Evolutionary conservation across 2,113 vertebrate species (phyloP).

Genomic region (Syrrhaptes paradoxus): DNA sequence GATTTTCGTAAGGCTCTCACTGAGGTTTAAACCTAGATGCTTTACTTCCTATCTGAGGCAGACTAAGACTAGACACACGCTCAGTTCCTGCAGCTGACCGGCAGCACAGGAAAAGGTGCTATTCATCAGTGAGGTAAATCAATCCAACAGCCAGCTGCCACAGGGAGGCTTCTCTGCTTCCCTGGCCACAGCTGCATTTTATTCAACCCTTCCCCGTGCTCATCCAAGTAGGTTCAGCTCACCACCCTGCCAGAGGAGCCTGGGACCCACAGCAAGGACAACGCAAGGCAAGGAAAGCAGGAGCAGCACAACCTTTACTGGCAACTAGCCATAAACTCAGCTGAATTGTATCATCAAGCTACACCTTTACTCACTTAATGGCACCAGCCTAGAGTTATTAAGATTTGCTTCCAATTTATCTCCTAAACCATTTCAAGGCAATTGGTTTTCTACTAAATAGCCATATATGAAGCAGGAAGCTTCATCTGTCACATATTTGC

Average conservation of each 20-base stretch:
- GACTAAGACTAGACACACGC: background rate
- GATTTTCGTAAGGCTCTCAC: background rate
- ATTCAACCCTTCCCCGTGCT: background rate
- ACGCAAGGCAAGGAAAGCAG: background rate
- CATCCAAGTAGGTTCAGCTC: background rate
- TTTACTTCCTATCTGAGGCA: background rate
- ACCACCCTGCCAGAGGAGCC: background rate
- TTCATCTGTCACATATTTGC: background rate
- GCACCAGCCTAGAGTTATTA: background rate
- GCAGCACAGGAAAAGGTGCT: background rate
- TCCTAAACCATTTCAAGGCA: background rate
- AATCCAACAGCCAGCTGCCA: background rate
- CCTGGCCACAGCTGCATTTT: background rate
- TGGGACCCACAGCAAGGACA: background rate
- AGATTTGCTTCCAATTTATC: background rate
- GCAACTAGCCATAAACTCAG: background rate
- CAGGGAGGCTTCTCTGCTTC: fast-evolving
- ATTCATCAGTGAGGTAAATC: background rate
- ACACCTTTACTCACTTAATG: background rate
- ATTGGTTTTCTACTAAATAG: background rate
- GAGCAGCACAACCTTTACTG: background rate
- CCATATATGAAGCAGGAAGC: background rate
- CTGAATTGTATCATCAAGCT: background rate
- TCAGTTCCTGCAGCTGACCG: background rate
- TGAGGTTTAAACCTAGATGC: background rate